Evolutionary conservation across 2,888 invertebrate species (phyloP).

Genomic region (Clostera curtula): DNA sequence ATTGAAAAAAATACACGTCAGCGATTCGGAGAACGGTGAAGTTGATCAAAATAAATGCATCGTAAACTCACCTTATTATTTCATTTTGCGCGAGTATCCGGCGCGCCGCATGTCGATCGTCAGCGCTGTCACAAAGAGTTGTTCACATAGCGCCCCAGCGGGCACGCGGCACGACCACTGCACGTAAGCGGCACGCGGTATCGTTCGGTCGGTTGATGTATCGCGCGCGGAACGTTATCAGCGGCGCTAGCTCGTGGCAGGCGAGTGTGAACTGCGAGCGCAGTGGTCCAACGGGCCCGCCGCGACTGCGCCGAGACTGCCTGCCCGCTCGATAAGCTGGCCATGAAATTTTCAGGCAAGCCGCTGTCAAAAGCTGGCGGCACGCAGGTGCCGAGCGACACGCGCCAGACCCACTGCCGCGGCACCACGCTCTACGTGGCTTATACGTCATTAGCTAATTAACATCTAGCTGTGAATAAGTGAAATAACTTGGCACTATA

Average conservation of each 20-base stretch:
- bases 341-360: slow-evolving; percentile 71
- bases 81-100: slow-evolving; percentile 54
- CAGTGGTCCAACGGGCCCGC: slow-evolving; percentile 38
- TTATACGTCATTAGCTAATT: not conserved
- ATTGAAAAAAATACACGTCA: not conserved
- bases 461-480: slow-evolving; percentile 1
- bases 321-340: slow-evolving; percentile 66
- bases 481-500: too few species aligned
- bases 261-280: slow-evolving; percentile 38
- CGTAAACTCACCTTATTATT: slow-evolving; percentile 60
- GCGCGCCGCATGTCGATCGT: slow-evolving; percentile 47
- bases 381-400: slow-evolving; percentile 50
- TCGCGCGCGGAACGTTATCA: slow-evolving; percentile 37
- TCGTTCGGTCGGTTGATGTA: too few species aligned
- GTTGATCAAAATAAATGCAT: slow-evolving; percentile 6
- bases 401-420: slow-evolving; percentile 11
- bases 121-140: slow-evolving; percentile 39
- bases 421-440: slow-evolving; percentile 6
- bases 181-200: slow-evolving; percentile 38
- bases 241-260: slow-evolving; percentile 31
- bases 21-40: not conserved
- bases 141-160: slow-evolving; percentile 44
- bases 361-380: slow-evolving; percentile 67
- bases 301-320: slow-evolving; percentile 53
- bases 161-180: slow-evolving; percentile 43